Base-by-base conservation (phyloP, 2,797 vertebrate species). In the Tapirus indicus region DNA sequence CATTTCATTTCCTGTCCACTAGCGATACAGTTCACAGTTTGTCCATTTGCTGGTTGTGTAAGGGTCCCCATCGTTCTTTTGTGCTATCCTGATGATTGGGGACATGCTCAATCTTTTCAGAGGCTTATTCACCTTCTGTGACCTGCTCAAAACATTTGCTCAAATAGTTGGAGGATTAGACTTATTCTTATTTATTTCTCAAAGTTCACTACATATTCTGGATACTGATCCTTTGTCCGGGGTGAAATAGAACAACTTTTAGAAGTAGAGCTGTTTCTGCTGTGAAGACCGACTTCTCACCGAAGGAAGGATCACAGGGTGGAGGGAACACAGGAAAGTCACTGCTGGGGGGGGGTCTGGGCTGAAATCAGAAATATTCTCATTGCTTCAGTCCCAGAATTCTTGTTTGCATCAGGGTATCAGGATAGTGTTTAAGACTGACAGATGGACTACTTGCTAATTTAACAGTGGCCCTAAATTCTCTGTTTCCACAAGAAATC, bases 291-390 rank as follows among this genome's bases (percentile, higher is more conserved):
- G 49, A 52, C 49, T 52, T 52, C 49, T 52, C 49, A 52, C 49
- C 14, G 49, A 52, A 52, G 14, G 49, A 52, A 13, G 14, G 14
- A 52, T 12, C 13, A 38, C 49, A 14, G 49, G 14, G 49, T 52
- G 49, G 49, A 52, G 49, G 13, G 49, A 52, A 14, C 49, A 52
- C 49, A 52, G 49, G 49, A 52, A 5, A 52, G 49, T 52, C 49
- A 52, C 14, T 52, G 49, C 12, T 52, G 49, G 49, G 49, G 12
- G 13, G 49, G 14, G 49, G 14, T 52, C 12, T 52, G 47, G 35
- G 17, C 12, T 11, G 14, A 35, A 56, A 25, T 13, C 35, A 0
- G 14, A 27, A 29, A 23, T 0, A 4, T 12, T n/a, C 4, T 85
- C 9, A 6, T 16, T 21, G 21, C 21, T 21, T 21, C n/a, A 16